These are phyloP conservation scores for Hippoglossus stenolepis DNA, from an alignment of 2,113 vertebrate species.

Conservation along the genomic window DNA sequence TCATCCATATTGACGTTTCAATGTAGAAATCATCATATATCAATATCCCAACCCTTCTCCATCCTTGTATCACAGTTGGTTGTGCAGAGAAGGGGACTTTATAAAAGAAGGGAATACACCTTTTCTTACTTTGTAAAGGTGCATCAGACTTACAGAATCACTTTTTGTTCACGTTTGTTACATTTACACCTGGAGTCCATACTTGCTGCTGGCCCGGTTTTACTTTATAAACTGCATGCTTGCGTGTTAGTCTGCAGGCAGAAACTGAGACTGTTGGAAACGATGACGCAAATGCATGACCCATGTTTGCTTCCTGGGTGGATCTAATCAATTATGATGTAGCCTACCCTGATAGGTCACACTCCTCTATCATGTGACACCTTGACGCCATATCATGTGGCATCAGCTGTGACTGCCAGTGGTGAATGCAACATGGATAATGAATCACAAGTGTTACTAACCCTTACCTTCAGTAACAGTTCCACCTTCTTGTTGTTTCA, in stretches of 20 bases:
- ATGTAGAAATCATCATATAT: not conserved
- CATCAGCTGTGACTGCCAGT: not conserved
- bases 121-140: not conserved
- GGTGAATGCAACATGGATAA: not conserved
- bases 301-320: not conserved
- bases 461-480: not conserved
- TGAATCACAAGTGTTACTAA: not conserved
- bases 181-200: not conserved
- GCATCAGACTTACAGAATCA: not conserved
- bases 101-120: constrained; percentile 20
- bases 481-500: not conserved
- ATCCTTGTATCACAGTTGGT: too few relatives aligned
- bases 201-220: not conserved
- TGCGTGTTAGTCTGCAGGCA: not conserved
- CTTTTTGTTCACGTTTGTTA: not conserved
- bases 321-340: not conserved
- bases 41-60: too few relatives aligned
- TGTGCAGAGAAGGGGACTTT: too few relatives aligned
- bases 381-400: not conserved
- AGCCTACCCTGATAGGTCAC: not conserved
- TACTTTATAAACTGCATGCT: not conserved
- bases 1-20: not conserved
- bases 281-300: not conserved
- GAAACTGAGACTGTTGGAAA: not conserved
- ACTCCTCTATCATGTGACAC: not conserved